Evolutionary conservation across 2,113 vertebrate genomes (phyloP).

Genomic region (Cyphomyrus plagiostoma): DNA sequence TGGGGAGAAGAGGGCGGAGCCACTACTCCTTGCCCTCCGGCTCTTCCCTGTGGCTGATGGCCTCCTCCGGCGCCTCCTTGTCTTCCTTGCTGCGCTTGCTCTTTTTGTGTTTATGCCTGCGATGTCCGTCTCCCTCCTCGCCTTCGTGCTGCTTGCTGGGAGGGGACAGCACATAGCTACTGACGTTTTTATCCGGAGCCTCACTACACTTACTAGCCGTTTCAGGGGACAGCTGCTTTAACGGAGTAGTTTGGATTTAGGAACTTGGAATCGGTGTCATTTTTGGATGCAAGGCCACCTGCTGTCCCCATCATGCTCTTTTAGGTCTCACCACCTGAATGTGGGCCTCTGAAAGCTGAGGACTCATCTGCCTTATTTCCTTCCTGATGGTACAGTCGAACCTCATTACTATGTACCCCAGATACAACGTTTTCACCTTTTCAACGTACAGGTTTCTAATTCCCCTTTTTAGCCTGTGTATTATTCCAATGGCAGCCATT

Average conservation of each 20-base stretch:
- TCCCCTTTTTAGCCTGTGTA: too few species aligned
- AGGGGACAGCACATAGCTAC: neutral
- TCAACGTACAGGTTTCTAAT: too few species aligned
- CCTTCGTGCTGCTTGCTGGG: constrained; percentile 62
- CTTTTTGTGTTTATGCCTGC: constrained; percentile 69
- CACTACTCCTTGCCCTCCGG: constrained; percentile 55
- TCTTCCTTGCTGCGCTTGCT: constrained; percentile 65
- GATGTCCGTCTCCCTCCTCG: constrained; percentile 60
- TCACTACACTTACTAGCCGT: neutral
- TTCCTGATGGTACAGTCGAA: neutral
- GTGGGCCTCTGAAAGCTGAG: neutral
- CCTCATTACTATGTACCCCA: too few species aligned
- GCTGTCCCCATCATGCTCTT: neutral
- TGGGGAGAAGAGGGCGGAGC: neutral
- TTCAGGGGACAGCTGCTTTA: neutral
- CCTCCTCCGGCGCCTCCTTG: constrained; percentile 51
- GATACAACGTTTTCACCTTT: too few species aligned
- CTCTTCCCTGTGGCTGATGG: constrained; percentile 43
- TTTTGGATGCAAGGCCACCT: neutral
- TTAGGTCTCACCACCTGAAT: neutral
- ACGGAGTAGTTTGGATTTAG: neutral
- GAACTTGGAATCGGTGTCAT: too few species aligned
- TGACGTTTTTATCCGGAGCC: neutral
- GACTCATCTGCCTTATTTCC: neutral
- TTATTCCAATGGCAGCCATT: too few species aligned